Base-by-base conservation (phyloP, 2,113 vertebrate genomes). In the Muscicapa adusta region DNA sequence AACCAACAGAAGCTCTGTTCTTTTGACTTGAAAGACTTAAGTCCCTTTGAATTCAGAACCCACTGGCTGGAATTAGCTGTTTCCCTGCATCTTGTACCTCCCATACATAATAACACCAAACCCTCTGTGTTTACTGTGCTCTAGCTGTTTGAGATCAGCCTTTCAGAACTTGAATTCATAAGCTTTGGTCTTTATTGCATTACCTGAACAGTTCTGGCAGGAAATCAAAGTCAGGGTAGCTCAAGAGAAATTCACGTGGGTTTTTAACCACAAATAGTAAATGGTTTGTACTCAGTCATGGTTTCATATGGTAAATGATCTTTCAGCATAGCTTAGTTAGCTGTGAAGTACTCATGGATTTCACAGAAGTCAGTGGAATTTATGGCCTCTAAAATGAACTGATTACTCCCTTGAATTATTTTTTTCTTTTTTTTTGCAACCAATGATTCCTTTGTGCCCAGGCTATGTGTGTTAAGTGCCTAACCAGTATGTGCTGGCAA, bases 181-280 rank as follows among this genome's bases (percentile, higher is more conserved):
- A 88, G 48, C 82, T 93, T 94, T 89, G 82, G 79, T 95, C 79
- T 96, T 73, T 86, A 68, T 89, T 94, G 83, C 48, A 56, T 76
- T 81, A 78, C 91, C 79, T 72, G 77, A 92, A 81, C 68, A 89
- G 65, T 57, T 95, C 66, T 94, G 95, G 86, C 94, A 94, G 85
- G 54, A 88, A 94, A 87, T 93, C 84, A 93, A 93, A 96, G 87
- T 78, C 86, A 82, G 63, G 45, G 57, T 43, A 94, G 57, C 75
- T 88, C 19, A 42, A 75, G 58, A 91, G 77, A 79, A 54, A 75
- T 66, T 61, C 7, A 13, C 22, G 47, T 71, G 36, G 57, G 56
- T 2, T 65, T 90, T 90, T 56, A 90, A 94, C 94, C 72, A 74
- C 85, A 86, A 80, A 70, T 48, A 91, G 82, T 83, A 80, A 93